phyloP scores from a whole-genome alignment of 2,113 vertebrate species.

The Amblyornis subalaris region DNA sequence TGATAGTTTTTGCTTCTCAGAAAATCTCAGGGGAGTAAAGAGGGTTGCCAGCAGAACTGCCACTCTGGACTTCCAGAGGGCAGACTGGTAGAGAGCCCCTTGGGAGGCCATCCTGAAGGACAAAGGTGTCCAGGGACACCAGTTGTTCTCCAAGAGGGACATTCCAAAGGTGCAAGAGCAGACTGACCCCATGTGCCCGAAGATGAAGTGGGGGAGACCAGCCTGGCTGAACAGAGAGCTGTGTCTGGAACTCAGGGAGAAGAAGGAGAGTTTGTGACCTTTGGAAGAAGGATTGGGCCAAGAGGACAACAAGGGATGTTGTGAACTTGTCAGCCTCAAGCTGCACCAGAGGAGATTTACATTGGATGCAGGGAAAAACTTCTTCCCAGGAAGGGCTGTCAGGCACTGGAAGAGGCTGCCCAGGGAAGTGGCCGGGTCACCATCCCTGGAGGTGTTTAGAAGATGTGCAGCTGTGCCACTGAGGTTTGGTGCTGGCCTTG shows the following conservation, averaged over 20 bases:
- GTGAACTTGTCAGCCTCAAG: accelerated
- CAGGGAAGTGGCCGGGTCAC: neutral
- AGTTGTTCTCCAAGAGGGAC: neutral
- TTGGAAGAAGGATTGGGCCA: neutral
- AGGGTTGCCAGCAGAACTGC: neutral
- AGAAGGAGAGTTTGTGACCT: neutral
- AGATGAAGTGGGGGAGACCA: neutral
- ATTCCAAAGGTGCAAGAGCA: neutral
- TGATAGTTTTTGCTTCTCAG: neutral
- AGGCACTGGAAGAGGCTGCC: neutral
- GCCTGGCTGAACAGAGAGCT: neutral
- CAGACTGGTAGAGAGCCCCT: neutral
- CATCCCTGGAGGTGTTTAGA: neutral
- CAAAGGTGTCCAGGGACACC: neutral
- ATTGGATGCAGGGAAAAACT: neutral
- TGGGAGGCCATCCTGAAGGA: neutral
- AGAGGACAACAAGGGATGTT: accelerated
- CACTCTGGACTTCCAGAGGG: neutral
- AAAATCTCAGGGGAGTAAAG: neutral
- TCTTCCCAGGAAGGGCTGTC: neutral
- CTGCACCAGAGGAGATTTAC: neutral
- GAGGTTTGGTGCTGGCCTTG: neutral
- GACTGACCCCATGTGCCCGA: neutral
- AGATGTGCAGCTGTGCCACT: neutral
- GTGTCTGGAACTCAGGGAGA: accelerated